Percentiles rank a stretch among this genome's conserved stretches.
phyloP scores from a whole-genome alignment of 2,797 vertebrate species.

The Eutrigla gurnardus region DNA sequence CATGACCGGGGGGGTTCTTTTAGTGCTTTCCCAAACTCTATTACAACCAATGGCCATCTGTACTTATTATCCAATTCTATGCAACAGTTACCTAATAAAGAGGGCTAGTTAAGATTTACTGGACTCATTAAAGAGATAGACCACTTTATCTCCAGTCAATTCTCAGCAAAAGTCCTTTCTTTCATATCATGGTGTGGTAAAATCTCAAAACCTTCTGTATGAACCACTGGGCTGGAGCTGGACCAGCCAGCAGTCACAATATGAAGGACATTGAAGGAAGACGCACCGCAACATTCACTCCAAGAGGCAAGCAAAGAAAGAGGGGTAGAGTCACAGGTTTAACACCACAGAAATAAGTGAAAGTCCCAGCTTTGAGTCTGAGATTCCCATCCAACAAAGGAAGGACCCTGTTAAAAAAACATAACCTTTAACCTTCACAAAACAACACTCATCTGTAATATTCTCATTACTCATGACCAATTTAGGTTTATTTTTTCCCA shows the following conservation, averaged over 20 bases:
- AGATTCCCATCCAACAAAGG: slow-evolving; percentile 63
- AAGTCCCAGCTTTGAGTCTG: slow-evolving; percentile 42
- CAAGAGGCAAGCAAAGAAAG: slow-evolving; percentile 29
- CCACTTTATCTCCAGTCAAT: slow-evolving; percentile 49
- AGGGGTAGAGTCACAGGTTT: slow-evolving; percentile 30
- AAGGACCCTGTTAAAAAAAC: slow-evolving; percentile 66
- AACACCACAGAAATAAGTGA: slow-evolving; percentile 56
- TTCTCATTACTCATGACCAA: neutral
- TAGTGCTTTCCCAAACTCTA: slow-evolving; percentile 74
- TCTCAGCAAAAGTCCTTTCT: slow-evolving; percentile 43
- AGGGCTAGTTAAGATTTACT: slow-evolving; percentile 79
- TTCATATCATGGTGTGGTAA: slow-evolving; percentile 45
- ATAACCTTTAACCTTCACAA: slow-evolving; percentile 61
- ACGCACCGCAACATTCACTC: slow-evolving; percentile 39
- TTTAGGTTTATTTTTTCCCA: neutral
- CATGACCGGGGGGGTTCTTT: slow-evolving; percentile 35
- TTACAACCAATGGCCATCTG: slow-evolving; percentile 77
- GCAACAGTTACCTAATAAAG: slow-evolving; percentile 82
- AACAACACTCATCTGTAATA: neutral
- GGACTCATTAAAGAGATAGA: slow-evolving; percentile 76
- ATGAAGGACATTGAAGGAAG: slow-evolving; percentile 14
- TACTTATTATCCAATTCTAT: slow-evolving; percentile 80
- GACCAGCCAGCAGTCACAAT: slow-evolving; percentile 20
- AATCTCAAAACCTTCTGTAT: slow-evolving; percentile 46
- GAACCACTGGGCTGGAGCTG: slow-evolving; percentile 33